Percentiles rank a stretch among this genome's conserved stretches.
Evolutionary conservation across 2,888 invertebrate genomes (phyloP).

Genomic region (Apotomis turbidana): DNA sequence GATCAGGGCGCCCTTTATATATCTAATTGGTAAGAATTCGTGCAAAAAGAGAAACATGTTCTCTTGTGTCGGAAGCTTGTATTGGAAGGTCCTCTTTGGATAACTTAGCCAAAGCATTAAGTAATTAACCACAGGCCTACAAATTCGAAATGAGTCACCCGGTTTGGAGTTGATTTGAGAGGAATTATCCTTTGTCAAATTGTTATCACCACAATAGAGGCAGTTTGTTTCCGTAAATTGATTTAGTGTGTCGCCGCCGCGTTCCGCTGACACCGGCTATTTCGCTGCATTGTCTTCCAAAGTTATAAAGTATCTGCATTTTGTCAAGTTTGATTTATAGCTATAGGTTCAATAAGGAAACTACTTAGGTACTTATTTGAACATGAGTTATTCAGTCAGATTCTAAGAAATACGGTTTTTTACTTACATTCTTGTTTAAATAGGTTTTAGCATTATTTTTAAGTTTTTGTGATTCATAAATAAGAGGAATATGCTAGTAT

Average conservation of each 20-base stretch:
- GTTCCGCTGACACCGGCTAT: constrained; percentile 43
- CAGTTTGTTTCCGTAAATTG: constrained; percentile 45
- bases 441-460: too few species aligned
- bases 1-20: too few species aligned
- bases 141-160: neutral
- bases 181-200: constrained; percentile 35
- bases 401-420: too few species aligned
- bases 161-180: constrained; percentile 7
- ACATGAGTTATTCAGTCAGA: too few species aligned
- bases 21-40: too few species aligned
- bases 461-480: too few species aligned
- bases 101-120: too few species aligned
- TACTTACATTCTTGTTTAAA: too few species aligned
- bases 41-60: too few species aligned
- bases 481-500: too few species aligned
- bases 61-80: too few species aligned
- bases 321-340: constrained; percentile 16
- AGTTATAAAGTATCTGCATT: constrained; percentile 34
- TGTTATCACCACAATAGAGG: constrained; percentile 40
- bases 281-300: constrained; percentile 46
- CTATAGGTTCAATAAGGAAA: neutral
- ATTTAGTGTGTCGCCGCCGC: constrained; percentile 47
- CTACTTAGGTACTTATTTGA: neutral
- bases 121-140: neutral
- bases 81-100: too few species aligned